phyloP scores from a whole-genome alignment of 2,113 vertebrate genomes.

The Vimba vimba region DNA sequence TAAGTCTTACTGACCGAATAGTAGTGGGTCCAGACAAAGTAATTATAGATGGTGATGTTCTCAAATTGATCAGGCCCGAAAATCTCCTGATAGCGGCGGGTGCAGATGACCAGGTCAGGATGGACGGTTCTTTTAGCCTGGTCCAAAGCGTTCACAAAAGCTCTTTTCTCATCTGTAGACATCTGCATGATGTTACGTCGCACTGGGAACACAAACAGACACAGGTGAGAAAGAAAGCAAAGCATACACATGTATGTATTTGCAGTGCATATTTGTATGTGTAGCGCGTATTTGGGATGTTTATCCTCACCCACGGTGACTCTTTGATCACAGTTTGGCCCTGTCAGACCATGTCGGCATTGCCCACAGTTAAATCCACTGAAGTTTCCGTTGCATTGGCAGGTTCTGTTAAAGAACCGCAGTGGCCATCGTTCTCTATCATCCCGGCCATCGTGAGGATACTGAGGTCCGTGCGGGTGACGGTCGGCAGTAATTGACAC shows the following conservation, averaged over 20 bases:
- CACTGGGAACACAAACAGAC: slow-evolving; percentile 69
- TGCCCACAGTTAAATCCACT: slow-evolving; percentile 88
- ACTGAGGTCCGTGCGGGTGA: slow-evolving; percentile 82
- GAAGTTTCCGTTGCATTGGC: slow-evolving; percentile 85
- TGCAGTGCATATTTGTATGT: background rate
- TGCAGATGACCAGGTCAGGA: slow-evolving; percentile 90
- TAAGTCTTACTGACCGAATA: slow-evolving; percentile 87
- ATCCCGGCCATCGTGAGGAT: slow-evolving; percentile 87
- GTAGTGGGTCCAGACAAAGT: slow-evolving; percentile 87
- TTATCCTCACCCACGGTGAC: slow-evolving; percentile 47
- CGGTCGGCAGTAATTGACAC: slow-evolving; percentile 75
- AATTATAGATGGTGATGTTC: slow-evolving; percentile 83
- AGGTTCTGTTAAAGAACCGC: slow-evolving; percentile 91
- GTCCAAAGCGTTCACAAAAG: slow-evolving; percentile 84
- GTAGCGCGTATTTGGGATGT: background rate
- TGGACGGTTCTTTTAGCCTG: slow-evolving; percentile 88
- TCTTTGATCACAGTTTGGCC: slow-evolving; percentile 80
- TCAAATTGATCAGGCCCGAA: slow-evolving; percentile 80
- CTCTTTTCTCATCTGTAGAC: slow-evolving; percentile 78
- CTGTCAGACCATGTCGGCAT: slow-evolving; percentile 86
- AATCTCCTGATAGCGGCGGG: slow-evolving; percentile 82
- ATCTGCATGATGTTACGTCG: slow-evolving; percentile 88
- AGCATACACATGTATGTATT: background rate
- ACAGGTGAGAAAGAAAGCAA: background rate
- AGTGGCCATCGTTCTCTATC: slow-evolving; percentile 92